Conservation (phyloP, 2,888 invertebrate species). For the Himalopsyche japonica region DNA sequence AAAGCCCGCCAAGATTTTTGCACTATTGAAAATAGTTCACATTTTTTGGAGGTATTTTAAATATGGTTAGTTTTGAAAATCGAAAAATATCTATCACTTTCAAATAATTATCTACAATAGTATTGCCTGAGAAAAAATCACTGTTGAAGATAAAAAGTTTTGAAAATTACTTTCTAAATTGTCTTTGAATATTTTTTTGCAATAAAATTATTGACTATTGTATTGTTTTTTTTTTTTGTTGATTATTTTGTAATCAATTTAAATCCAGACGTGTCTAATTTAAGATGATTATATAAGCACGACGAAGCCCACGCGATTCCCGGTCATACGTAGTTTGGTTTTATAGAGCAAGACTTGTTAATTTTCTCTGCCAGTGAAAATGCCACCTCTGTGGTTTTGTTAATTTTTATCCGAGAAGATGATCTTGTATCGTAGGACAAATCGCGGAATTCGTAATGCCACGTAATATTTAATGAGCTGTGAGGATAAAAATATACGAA, state of each 20-base stretch:
- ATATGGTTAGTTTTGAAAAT: too few species aligned
- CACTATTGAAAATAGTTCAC: too few species aligned
- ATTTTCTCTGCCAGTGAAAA: slow-evolving; percentile 15
- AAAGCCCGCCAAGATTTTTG: too few species aligned
- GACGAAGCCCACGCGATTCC: background rate
- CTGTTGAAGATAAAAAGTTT: too few species aligned
- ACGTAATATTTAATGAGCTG: background rate
- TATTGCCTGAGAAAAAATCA: too few species aligned
- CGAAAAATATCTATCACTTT: too few species aligned
- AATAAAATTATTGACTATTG: too few species aligned
- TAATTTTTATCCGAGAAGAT: background rate
- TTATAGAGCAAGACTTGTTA: slow-evolving; percentile 20
- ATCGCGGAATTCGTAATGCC: background rate
- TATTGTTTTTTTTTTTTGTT: too few species aligned
- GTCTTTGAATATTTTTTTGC: too few species aligned
- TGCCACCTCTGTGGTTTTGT: background rate
- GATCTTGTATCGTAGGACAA: background rate
- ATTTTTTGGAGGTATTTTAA: too few species aligned
- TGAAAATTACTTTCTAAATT: too few species aligned
- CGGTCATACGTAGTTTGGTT: slow-evolving; percentile 20
- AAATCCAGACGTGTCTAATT: background rate
- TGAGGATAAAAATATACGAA: background rate
- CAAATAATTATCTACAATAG: too few species aligned
- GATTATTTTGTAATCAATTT: background rate
- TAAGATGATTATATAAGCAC: background rate